phyloP scores from a whole-genome alignment of 2,797 vertebrate species.

The Labroides dimidiatus region DNA sequence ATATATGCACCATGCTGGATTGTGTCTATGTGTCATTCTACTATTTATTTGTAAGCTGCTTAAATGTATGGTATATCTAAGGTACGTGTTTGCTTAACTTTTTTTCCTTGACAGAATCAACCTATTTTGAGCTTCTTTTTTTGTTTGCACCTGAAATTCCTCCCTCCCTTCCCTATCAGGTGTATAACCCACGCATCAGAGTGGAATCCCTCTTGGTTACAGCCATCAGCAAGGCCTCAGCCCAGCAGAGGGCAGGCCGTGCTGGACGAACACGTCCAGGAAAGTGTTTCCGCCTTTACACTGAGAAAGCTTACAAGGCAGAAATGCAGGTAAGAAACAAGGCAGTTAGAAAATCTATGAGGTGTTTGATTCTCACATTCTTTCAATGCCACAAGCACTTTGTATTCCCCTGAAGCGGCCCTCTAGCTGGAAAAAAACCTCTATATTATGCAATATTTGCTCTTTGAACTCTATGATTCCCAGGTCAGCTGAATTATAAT shows the following conservation, averaged over 20 bases:
- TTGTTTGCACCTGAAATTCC: not conserved
- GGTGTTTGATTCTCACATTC: slow-evolving; percentile 38
- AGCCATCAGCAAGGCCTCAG: slow-evolving; percentile 97
- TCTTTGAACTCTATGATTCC: slow-evolving; percentile 36
- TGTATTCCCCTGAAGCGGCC: slow-evolving; percentile 47
- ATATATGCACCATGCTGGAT: slow-evolving; percentile 55
- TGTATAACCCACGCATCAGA: slow-evolving; percentile 96
- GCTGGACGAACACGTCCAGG: slow-evolving; percentile 95
- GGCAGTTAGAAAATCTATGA: slow-evolving; percentile 7
- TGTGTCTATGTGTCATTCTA: slow-evolving; percentile 23
- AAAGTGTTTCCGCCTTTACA: slow-evolving; percentile 97
- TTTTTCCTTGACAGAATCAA: not conserved
- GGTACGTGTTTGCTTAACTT: not conserved
- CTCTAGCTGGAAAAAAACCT: slow-evolving; percentile 32
- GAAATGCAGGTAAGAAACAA: slow-evolving; percentile 93
- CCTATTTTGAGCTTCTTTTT: not conserved
- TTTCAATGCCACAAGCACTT: slow-evolving; percentile 35
- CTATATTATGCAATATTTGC: slow-evolving; percentile 51
- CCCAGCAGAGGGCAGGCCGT: slow-evolving; percentile 96
- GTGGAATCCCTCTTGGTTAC: slow-evolving; percentile 98
- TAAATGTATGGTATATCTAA: not conserved
- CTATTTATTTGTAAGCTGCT: slow-evolving; percentile 24
- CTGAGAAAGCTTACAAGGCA: slow-evolving; percentile 98
- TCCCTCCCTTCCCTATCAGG: slow-evolving; percentile 75
- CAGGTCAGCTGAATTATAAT: slow-evolving; percentile 46